Percentiles rank a stretch among this genome's conserved stretches.
Conservation (phyloP, 2,888 invertebrate genomes). For the Luperina nickerlii region DNA sequence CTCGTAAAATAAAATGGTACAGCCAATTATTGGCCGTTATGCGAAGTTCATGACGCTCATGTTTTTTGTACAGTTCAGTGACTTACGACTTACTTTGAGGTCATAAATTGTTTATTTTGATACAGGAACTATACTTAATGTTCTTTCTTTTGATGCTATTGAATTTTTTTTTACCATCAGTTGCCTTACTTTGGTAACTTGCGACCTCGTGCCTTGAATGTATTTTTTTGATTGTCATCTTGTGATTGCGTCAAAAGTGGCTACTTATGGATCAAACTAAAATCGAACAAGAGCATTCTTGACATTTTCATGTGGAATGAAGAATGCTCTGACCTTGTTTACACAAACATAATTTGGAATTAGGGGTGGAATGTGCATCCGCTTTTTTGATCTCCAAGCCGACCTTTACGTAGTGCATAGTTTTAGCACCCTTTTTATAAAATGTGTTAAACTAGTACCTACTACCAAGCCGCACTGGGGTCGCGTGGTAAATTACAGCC, state of each 20-base stretch:
- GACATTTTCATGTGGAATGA: neutral
- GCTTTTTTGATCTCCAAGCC: neutral
- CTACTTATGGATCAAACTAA: neutral
- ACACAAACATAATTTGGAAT: neutral
- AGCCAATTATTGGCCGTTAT: constrained; percentile 50
- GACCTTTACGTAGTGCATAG: neutral
- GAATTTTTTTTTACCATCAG: neutral
- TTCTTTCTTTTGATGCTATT: constrained; percentile 3
- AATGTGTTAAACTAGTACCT: neutral
- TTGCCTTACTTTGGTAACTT: neutral
- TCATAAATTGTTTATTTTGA: constrained; percentile 22
- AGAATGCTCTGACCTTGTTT: neutral
- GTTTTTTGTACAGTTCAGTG: constrained; percentile 49
- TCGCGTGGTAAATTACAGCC: neutral
- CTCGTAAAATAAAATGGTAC: constrained; percentile 60
- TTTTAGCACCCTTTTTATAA: neutral
- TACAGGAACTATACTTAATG: neutral
- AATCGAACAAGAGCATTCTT: neutral
- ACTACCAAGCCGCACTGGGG: neutral
- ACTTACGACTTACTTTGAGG: constrained; percentile 28
- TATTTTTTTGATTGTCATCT: neutral
- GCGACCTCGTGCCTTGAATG: neutral
- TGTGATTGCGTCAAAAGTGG: neutral
- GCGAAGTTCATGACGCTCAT: constrained; percentile 44
- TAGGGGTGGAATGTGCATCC: neutral